Percentiles rank a stretch among this genome's conserved stretches.
Evolutionary conservation across 2,888 invertebrate species (phyloP).

Genomic region (Sinelater perroti): DNA sequence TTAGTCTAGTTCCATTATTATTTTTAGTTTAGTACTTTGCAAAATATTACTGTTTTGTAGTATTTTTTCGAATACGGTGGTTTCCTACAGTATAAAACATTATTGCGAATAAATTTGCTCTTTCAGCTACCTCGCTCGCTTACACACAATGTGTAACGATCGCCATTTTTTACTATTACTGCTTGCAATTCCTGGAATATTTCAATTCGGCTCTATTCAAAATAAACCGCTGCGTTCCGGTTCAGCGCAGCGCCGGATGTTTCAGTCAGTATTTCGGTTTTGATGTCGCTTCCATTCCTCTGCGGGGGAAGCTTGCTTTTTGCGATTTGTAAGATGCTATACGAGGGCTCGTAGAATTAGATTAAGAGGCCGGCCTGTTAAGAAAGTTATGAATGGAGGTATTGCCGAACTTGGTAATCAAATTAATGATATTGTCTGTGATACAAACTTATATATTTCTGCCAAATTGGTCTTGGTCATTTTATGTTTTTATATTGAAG

Average conservation of each 20-base stretch:
- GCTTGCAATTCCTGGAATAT: conserved; percentile 21
- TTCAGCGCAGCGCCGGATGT: conserved; percentile 13
- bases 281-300: conserved; percentile 7
- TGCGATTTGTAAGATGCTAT: conserved; percentile 7
- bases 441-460: no score
- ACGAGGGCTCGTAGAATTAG: no score
- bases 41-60: no score
- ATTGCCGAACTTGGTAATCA: no score
- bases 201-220: conserved; percentile 22
- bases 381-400: no score
- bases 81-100: conserved; percentile 1
- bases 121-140: conserved; percentile 5
- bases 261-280: conserved; percentile 3
- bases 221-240: conserved; percentile 22
- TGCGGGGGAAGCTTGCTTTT: background rate
- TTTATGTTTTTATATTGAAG: no score
- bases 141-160: conserved; percentile 11
- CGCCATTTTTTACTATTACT: conserved; percentile 16
- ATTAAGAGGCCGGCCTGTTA: no score
- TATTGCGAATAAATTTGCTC: conserved; percentile 16
- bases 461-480: no score
- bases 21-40: no score
- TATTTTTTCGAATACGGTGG: no score
- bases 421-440: no score
- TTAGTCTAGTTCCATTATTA: no score